Percentiles rank a stretch among this genome's conserved stretches.
These are phyloP conservation scores for Dioctria linearis DNA, from an alignment of 2,888 invertebrate genomes.

Conservation along the genomic window DNA sequence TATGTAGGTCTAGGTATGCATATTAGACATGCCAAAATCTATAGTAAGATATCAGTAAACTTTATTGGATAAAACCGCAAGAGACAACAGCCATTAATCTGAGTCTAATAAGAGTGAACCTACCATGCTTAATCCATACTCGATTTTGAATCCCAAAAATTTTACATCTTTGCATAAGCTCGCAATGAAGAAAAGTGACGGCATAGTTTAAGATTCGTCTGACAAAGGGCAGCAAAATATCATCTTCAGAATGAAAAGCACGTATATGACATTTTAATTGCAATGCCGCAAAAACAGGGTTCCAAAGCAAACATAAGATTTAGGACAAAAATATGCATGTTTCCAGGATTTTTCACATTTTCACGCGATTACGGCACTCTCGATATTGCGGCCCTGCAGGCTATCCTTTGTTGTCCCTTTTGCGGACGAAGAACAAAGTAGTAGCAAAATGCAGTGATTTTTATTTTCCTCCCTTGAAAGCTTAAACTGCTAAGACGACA, in stretches of 20 bases:
- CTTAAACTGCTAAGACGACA: not conserved
- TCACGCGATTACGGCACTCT: not conserved
- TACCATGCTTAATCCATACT: too few species aligned
- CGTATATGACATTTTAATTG: conserved; percentile 19
- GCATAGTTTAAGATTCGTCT: too few species aligned
- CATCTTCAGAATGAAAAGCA: conserved; percentile 22
- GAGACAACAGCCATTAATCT: too few species aligned
- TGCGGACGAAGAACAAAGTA: not conserved
- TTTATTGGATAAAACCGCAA: too few species aligned
- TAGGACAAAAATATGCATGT: not conserved
- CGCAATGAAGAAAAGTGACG: too few species aligned
- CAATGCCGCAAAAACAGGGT: conserved; percentile 19
- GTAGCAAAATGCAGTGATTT: conserved; percentile 32
- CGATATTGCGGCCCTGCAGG: too few species aligned
- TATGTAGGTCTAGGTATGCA: too few species aligned
- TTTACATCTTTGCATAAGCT: too few species aligned
- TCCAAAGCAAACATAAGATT: conserved; percentile 20
- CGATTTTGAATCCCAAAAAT: too few species aligned
- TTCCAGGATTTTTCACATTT: conserved; percentile 20
- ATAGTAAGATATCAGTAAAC: too few species aligned
- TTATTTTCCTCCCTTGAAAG: conserved; percentile 10
- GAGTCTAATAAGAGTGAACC: too few species aligned
- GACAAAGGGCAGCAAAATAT: not conserved
- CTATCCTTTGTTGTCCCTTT: not conserved
- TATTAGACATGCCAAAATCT: too few species aligned